Evolutionary conservation across 2,113 vertebrate species (phyloP).

Genomic region (Craseonycteris thonglongyai): DNA sequence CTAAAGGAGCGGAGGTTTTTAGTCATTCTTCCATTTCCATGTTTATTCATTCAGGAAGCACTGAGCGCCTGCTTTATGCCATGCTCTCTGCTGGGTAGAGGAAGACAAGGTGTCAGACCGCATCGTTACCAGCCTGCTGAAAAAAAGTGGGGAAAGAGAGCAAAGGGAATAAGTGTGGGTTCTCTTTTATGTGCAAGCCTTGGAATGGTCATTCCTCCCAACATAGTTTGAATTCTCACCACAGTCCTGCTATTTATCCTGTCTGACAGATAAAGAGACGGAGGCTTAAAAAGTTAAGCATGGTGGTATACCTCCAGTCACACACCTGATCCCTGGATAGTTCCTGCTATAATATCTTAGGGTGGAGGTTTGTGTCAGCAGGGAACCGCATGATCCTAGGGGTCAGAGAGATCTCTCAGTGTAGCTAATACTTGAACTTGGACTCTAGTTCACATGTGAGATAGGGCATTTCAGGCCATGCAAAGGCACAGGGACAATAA

Average conservation of each 20-base stretch:
- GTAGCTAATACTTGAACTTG: background rate
- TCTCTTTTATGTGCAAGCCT: background rate
- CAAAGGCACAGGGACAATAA: background rate
- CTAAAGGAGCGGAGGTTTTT: background rate
- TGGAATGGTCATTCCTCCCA: background rate
- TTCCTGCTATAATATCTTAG: too few species aligned
- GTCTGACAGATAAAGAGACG: background rate
- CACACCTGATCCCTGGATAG: background rate
- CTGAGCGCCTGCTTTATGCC: background rate
- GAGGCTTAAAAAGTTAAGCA: background rate
- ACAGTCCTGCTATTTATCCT: background rate
- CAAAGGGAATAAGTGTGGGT: background rate
- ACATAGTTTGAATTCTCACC: background rate
- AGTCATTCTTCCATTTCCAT: background rate
- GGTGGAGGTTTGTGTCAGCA: background rate
- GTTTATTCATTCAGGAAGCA: background rate
- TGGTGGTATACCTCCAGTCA: background rate
- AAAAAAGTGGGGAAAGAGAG: background rate
- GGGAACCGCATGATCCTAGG: background rate
- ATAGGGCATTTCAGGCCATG: background rate
- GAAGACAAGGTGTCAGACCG: background rate
- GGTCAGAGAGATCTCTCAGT: background rate
- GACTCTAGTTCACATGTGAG: background rate
- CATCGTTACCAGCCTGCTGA: background rate
- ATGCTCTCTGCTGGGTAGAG: background rate